Base-by-base conservation (phyloP, 2,888 invertebrate species). In the Stenurella melanura region DNA sequence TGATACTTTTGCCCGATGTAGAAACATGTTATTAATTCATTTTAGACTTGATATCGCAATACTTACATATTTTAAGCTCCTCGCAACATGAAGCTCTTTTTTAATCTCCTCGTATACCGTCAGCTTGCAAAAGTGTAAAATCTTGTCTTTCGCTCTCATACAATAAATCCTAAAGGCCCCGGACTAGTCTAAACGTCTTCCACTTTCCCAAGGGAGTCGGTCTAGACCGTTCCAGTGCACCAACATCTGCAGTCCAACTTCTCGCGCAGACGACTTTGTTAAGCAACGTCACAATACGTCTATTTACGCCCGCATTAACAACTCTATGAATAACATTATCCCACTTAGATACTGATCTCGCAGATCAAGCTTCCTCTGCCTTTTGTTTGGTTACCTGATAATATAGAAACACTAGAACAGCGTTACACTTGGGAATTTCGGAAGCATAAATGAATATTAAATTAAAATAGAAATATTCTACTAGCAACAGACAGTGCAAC, bases 251-350 rank as follows among this genome's bases (percentile, higher is more conserved):
- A 61, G 61, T 61, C 34, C 61, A 61, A 61, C 61, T 61, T 34
- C 34, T n/a, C 30, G 30, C 30, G 6, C 12, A 54, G 6, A 12
- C n/a, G 68, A 34, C 69, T 6, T n/a, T 30, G 15, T 34, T 56
- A 58, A 26, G 38, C 54, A 70, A 11, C 69, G 58, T 38, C 58
- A 58, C 67, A 34, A 70, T 57, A 38, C 57, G 19, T 30, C 58
- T 38, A 70, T 70, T 70, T 34, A 70, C 57, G 58, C 34, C 58
- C 10, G 34, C 38, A 38, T 58, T 69, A 58, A 58, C 69, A 38
- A 38, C 58, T 57, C 58, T 58, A 70, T 70, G 69, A 70, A 70
- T 70, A 70, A 18, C 58, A 58, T 58, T 70, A 57, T 67, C 54
- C 67, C 67, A 67, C 54, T 67, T 67, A 67, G 67, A 67, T 67